Base-by-base conservation (phyloP, 2,113 vertebrate species). In the cattle (Bos taurus) region DNA sequence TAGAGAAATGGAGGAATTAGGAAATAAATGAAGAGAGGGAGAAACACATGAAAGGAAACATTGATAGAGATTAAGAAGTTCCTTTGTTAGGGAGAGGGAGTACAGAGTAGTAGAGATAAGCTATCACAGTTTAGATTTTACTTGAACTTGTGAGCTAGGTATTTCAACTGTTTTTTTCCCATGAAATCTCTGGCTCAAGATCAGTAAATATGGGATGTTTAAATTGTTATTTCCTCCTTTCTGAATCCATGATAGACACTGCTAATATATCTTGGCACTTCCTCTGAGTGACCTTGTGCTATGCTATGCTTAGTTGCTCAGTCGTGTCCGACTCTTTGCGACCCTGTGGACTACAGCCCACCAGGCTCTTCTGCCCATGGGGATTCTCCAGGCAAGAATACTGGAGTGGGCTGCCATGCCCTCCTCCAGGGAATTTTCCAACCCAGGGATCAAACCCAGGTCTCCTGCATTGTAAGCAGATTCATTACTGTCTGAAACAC, bases 291-390 rank as follows among this genome's bases (percentile, higher is more conserved):
- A 48, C 71, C 23, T 43, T 71, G n/a, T 26, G 57, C 57, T 59
- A 11, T 59, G 57, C 23, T 26, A 10, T 26, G 25, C 25, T 5
- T 59, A 59, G 57, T 40, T 40, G 19, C n/a, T 71, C 67, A 71
- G 67, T 71, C 2, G 1, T 40, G 19, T 71, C 67, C 0, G 2
- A 23, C n/a, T 71, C 10, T 71, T 40, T 71, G 67, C 0, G 10
- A 71, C 67, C 10, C 2, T 1, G 6, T 40, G n/a, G 67, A 71
- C 5, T 36, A 19, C 67, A 71, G 67, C 67, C 10, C 2, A 0
- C 67, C n/a, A 71, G 67, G 67, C 10, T 74, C 19, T n/a, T 74
- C n/a, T 23, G 5, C 36, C 19, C 67, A 74, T 6, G n/a, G 67
- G 67, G n/a, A 40, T 74, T 74, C 67, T 74, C 19, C 67, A 74